Conservation (phyloP, 2,113 vertebrate species). For the Galeopterus variegatus region DNA sequence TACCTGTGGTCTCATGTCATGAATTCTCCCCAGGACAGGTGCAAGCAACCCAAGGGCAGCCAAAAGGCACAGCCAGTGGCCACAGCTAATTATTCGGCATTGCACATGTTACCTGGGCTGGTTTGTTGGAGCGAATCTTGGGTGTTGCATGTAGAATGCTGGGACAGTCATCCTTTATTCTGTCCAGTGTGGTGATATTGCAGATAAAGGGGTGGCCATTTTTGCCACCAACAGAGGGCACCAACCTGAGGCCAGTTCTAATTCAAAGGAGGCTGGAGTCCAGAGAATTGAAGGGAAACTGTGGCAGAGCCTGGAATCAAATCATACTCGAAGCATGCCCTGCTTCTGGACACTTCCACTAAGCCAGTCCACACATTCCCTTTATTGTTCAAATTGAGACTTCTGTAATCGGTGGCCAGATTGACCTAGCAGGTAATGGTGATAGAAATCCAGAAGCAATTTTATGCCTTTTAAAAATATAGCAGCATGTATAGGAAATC, state of each 20-base stretch:
- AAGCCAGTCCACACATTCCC: neutral
- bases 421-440: neutral
- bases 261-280: neutral
- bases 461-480: neutral
- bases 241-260: no score
- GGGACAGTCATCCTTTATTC: neutral
- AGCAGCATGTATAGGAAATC: neutral
- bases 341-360: neutral
- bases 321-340: neutral
- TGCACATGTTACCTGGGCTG: neutral
- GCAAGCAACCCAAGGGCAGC: neutral
- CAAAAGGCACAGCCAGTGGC: neutral
- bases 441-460: neutral
- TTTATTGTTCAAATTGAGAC: neutral
- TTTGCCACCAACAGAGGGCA: accelerated
- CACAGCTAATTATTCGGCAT: accelerated
- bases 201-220: neutral
- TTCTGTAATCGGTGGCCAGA: neutral
- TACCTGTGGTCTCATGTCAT: no score
- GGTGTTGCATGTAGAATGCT: neutral
- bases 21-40: neutral
- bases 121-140: neutral
- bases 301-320: neutral
- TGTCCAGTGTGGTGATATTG: neutral
- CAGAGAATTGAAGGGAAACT: neutral